These are phyloP conservation scores for Adelphocoris suturalis DNA, from an alignment of 2,888 invertebrate genomes.

Conservation along the genomic window DNA sequence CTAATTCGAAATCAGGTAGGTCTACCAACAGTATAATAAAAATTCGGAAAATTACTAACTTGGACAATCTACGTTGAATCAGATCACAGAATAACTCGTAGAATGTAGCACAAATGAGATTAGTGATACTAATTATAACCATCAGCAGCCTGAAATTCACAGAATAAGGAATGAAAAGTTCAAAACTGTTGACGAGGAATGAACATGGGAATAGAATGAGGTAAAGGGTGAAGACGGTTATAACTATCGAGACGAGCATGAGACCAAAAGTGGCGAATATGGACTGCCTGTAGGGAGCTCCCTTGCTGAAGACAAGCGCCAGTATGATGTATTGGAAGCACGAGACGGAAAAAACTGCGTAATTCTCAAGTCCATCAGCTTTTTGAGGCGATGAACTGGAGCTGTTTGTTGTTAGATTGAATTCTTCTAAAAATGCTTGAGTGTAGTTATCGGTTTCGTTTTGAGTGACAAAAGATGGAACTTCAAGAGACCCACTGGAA, in stretches of 20 bases:
- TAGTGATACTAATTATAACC: constrained; percentile 80
- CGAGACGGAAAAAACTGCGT: constrained; percentile 90
- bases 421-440: constrained; percentile 27
- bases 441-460: constrained; percentile 60
- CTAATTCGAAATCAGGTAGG: no score
- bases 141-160: constrained; percentile 82
- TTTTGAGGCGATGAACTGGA: neutral
- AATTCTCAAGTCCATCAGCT: constrained; percentile 87
- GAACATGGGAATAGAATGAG: constrained; percentile 84
- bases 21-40: neutral
- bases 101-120: constrained; percentile 81
- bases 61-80: constrained; percentile 72
- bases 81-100: constrained; percentile 80
- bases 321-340: constrained; percentile 95
- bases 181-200: constrained; percentile 83
- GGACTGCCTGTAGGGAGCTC: constrained; percentile 92
- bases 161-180: constrained; percentile 85
- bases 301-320: constrained; percentile 93
- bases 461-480: constrained; percentile 50
- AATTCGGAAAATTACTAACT: constrained; percentile 70
- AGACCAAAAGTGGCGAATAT: constrained; percentile 90
- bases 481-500: constrained; percentile 64
- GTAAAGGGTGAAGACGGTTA: constrained; percentile 84
- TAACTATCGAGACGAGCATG: constrained; percentile 83
- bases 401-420: constrained; percentile 1